Evolutionary conservation across 2,888 invertebrate species (phyloP).

Genomic region (Luffia ferchaultella): DNA sequence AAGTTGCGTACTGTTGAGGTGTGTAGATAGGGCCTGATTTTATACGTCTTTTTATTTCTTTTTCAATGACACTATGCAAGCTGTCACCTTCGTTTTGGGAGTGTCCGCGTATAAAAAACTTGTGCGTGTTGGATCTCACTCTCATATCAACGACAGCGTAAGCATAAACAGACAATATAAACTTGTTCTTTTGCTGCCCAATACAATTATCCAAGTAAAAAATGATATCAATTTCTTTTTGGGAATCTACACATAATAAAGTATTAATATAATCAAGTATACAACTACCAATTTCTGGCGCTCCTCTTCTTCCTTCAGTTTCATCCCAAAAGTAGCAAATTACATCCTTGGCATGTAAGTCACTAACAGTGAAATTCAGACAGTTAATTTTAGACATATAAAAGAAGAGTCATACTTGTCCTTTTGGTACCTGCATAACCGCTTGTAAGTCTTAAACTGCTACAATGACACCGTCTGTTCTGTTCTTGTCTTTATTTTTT

Average conservation of each 20-base stretch:
- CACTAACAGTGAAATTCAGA: slow-evolving; percentile 14
- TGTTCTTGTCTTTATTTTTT: slow-evolving; percentile 14
- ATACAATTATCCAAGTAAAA: slow-evolving; percentile 13
- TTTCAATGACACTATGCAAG: slow-evolving; percentile 16
- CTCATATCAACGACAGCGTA: slow-evolving; percentile 12
- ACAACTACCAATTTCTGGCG: slow-evolving; percentile 16
- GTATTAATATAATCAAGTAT: slow-evolving; percentile 11
- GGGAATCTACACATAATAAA: slow-evolving; percentile 5
- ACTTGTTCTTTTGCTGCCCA: slow-evolving; percentile 18
- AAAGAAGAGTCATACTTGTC: slow-evolving; percentile 15
- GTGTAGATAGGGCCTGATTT: slow-evolving; percentile 14
- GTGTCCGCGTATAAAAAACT: slow-evolving; percentile 16
- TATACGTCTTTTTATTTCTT: slow-evolving; percentile 12
- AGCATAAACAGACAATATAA: slow-evolving; percentile 13
- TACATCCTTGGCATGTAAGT: slow-evolving; percentile 11
- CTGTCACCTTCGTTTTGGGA: slow-evolving; percentile 17
- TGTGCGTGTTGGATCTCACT: slow-evolving; percentile 16
- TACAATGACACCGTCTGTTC: slow-evolving; percentile 7
- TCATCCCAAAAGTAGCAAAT: slow-evolving; percentile 18
- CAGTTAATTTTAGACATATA: slow-evolving; percentile 16
- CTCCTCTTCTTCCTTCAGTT: slow-evolving; percentile 15
- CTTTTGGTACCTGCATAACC: slow-evolving; percentile 15
- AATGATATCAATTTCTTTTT: slow-evolving; percentile 9
- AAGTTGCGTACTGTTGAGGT: slow-evolving; percentile 14
- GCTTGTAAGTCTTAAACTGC: slow-evolving; percentile 19